Conservation (phyloP, 2,888 invertebrate species). For the Sympetrum striolatum region DNA sequence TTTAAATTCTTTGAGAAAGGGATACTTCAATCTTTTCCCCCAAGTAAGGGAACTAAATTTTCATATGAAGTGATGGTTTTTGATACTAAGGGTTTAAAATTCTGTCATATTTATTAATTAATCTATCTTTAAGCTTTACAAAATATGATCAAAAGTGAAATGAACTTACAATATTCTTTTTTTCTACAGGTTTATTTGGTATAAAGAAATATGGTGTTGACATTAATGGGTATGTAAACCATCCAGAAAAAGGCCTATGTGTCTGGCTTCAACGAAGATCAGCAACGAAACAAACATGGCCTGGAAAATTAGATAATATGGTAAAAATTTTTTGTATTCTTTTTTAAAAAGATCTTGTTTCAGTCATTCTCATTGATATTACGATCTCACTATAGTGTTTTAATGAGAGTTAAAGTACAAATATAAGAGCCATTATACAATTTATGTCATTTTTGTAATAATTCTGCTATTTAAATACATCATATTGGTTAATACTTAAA, state of each 20-base stretch:
- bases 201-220: conserved; percentile 94
- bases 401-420: neutral
- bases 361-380: neutral
- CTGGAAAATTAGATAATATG: conserved; percentile 95
- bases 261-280: conserved; percentile 93
- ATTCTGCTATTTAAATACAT: too few relatives aligned
- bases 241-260: conserved; percentile 84
- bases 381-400: neutral
- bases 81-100: too few relatives aligned
- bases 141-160: neutral
- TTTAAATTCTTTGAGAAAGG: too few relatives aligned
- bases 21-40: too few relatives aligned
- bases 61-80: neutral
- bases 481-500: too few relatives aligned
- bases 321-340: conserved; percentile 57
- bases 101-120: too few relatives aligned
- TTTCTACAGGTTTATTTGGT: conserved; percentile 76
- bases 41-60: too few relatives aligned
- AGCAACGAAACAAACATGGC: conserved; percentile 93
- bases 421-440: neutral
- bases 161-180: neutral
- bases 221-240: conserved; percentile 89
- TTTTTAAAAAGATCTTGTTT: too few relatives aligned
- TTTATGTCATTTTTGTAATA: neutral
- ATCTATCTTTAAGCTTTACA: neutral